Evolutionary conservation across 2,797 vertebrate genomes (phyloP).

Genomic region (Argya squamiceps): DNA sequence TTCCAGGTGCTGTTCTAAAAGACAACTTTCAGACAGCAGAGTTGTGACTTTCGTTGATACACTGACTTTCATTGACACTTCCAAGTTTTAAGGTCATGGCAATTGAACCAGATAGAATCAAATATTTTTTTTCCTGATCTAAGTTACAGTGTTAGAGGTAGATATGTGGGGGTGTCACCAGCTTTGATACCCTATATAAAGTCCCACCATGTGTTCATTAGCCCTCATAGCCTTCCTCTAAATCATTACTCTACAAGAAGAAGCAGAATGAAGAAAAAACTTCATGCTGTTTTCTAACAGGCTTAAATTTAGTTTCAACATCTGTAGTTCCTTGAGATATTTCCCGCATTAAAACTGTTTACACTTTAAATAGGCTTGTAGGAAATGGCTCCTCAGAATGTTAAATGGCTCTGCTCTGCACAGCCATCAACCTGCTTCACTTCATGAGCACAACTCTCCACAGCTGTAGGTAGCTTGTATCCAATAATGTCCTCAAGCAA

Average conservation of each 20-base stretch:
- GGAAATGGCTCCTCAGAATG: neutral
- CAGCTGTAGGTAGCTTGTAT: neutral
- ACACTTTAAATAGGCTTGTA: neutral
- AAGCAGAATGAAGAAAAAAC: neutral
- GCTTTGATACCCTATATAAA: neutral
- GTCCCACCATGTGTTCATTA: constrained; percentile 19
- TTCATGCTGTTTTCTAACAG: neutral
- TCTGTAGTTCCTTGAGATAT: neutral
- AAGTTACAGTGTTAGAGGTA: neutral
- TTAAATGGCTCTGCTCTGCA: neutral
- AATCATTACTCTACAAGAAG: neutral
- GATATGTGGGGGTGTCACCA: neutral
- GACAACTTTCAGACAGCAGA: neutral
- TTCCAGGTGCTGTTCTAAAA: neutral
- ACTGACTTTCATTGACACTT: neutral
- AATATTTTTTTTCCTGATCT: neutral
- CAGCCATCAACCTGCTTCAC: neutral
- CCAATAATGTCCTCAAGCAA: neutral
- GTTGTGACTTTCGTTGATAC: neutral
- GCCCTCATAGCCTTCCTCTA: neutral
- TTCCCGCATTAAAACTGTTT: neutral
- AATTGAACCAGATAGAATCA: neutral
- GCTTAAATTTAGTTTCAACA: neutral
- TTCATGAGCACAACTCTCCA: neutral
- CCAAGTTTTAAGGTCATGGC: neutral